Conservation (phyloP, 2,797 vertebrate genomes). For the Aeoliscus strigatus region DNA sequence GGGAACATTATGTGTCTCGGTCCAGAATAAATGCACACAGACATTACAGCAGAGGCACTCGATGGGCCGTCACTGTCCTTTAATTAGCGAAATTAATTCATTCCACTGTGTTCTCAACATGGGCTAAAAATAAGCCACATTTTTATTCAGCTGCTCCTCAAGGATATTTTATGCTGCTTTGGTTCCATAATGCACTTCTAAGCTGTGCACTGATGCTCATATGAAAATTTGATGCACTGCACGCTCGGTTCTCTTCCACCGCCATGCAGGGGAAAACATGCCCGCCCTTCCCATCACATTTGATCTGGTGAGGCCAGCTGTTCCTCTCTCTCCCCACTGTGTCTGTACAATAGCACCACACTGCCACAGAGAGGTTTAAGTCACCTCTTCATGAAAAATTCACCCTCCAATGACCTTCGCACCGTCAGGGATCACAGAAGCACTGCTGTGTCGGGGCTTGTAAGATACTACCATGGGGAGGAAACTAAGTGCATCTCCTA, state of each 20-base stretch:
- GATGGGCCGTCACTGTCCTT: constrained; percentile 46
- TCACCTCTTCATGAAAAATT: constrained; percentile 49
- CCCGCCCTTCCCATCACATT: constrained; percentile 45
- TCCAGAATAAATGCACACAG: constrained; percentile 20
- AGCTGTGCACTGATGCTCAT: constrained; percentile 66
- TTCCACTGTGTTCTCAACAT: constrained; percentile 46
- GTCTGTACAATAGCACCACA: too few species aligned
- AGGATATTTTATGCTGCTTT: constrained; percentile 77
- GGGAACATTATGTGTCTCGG: constrained; percentile 13
- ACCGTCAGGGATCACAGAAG: constrained; percentile 37
- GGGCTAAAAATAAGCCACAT: constrained; percentile 66
- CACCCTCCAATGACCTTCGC: constrained; percentile 51
- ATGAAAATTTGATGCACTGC: constrained; percentile 75
- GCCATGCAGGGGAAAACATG: constrained; percentile 57
- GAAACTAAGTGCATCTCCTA: constrained; percentile 27
- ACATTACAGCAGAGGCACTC: constrained; percentile 37
- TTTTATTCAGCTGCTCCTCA: constrained; percentile 65
- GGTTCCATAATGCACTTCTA: constrained; percentile 69
- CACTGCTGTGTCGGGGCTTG: constrained; percentile 44
- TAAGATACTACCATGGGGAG: constrained; percentile 37
- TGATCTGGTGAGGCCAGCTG: constrained; percentile 57
- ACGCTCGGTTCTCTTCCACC: constrained; percentile 61
- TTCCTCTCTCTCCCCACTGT: too few species aligned
- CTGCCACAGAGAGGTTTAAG: too few species aligned
- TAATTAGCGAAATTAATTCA: constrained; percentile 72